These are phyloP conservation scores for Drosophila flavopinicola DNA, from an alignment of 2,888 invertebrate species.

Conservation along the genomic window DNA sequence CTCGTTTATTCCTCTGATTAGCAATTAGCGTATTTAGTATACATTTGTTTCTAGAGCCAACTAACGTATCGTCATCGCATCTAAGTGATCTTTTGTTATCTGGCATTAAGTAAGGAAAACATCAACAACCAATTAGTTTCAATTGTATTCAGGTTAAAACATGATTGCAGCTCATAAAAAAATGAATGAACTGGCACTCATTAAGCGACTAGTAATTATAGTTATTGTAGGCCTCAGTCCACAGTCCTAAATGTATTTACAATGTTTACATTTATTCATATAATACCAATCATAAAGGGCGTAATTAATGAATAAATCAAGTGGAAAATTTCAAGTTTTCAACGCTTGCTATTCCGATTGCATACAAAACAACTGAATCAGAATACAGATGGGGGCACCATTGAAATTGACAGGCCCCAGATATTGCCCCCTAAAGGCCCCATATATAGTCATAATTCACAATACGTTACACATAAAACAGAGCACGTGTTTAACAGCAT, in stretches of 20 bases:
- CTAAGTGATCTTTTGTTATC: constrained; percentile 24
- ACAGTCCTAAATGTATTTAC: constrained; percentile 8
- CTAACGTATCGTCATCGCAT: constrained; percentile 1
- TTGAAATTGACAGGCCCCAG: constrained; percentile 23
- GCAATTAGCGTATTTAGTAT: background rate
- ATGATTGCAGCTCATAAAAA: constrained; percentile 45
- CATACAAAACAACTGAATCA: constrained; percentile 9
- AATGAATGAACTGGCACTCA: constrained; percentile 29
- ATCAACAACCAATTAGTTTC: constrained; percentile 35
- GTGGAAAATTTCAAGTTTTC: constrained; percentile 61
- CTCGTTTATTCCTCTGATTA: background rate
- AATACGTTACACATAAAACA: background rate
- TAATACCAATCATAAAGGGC: constrained; percentile 27
- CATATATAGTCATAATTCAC: constrained; percentile 3
- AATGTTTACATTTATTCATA: constrained; percentile 15
- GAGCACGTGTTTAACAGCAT: background rate
- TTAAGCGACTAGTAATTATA: constrained; percentile 24
- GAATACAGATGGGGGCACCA: constrained; percentile 3
- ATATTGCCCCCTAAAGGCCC: background rate
- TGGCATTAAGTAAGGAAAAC: background rate
- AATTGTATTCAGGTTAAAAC: constrained; percentile 40
- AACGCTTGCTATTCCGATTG: constrained; percentile 21
- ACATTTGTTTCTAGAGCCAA: background rate
- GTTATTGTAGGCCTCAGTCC: constrained; percentile 17
- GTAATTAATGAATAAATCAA: constrained; percentile 57